A percentile compares a stretch with the other conserved stretches of the same genome.
These are phyloP conservation scores for Mixornis gularis DNA, from an alignment of 2,113 vertebrate genomes.

Conservation along the genomic window DNA sequence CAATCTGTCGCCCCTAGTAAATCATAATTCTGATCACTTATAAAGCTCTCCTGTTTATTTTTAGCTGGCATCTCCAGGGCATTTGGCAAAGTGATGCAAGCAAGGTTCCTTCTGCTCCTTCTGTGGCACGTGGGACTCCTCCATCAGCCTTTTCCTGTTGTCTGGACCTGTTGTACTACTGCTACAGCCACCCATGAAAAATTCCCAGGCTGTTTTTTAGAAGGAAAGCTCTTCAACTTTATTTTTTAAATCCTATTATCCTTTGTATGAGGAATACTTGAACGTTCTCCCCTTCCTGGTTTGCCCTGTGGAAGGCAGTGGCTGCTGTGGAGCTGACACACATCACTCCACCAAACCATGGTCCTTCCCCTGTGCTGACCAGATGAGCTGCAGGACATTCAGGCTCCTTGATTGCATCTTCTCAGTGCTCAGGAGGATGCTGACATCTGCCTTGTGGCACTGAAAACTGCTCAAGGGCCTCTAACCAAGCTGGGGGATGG, in stretches of 20 bases:
- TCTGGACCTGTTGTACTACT: not conserved
- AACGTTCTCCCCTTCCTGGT: not conserved
- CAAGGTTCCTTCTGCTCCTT: not conserved
- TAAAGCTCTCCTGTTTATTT: not conserved
- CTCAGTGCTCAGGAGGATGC: not conserved
- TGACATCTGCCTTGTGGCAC: not conserved
- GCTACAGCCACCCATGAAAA: not conserved
- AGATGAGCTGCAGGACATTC: not conserved
- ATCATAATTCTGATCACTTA: not conserved
- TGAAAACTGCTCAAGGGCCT: not conserved
- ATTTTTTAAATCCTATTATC: not conserved
- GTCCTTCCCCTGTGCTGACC: not conserved
- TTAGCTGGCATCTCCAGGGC: not conserved
- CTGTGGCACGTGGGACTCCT: not conserved
- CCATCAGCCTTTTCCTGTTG: not conserved
- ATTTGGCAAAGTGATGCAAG: not conserved
- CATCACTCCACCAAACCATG: not conserved
- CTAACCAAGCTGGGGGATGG: not conserved
- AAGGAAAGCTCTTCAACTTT: not conserved
- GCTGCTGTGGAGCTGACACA: not conserved
- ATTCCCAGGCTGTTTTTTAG: not conserved
- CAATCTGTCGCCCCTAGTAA: not conserved
- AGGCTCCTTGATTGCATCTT: not conserved
- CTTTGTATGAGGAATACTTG: not conserved
- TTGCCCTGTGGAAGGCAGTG: not conserved